phyloP scores from a whole-genome alignment of 2,888 invertebrate genomes.

The Plagodis pulveraria region DNA sequence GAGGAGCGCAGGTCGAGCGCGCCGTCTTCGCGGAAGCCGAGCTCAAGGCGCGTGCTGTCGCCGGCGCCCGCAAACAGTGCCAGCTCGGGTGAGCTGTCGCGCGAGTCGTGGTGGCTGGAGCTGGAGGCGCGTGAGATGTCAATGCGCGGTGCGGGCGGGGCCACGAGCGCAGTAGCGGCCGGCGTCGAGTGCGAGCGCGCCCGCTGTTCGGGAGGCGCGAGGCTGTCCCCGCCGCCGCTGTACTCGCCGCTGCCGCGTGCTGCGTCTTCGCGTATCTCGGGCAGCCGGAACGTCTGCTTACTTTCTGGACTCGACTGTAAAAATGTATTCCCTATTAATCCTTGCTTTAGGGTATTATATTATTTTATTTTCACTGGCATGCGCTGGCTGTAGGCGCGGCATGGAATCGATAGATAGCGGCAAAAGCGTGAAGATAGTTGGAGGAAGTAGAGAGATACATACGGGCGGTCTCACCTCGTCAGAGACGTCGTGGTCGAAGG shows the following conservation, averaged over 20 bases:
- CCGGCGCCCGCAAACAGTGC: conserved; percentile 88
- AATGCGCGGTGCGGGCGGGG: conserved; percentile 92
- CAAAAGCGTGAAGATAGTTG: conserved; percentile 53
- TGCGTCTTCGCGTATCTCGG: conserved; percentile 75
- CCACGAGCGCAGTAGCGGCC: conserved; percentile 67
- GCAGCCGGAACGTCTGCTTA: conserved; percentile 82
- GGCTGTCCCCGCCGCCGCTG: conserved; percentile 32
- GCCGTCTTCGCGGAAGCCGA: conserved; percentile 90
- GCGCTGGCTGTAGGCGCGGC: no score
- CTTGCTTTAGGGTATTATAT: no score
- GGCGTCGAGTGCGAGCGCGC: conserved; percentile 76
- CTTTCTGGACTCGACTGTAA: conserved; percentile 86
- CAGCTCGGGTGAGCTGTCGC: conserved; percentile 93
- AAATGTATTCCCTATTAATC: conserved; percentile 7
- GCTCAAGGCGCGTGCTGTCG: conserved; percentile 58
- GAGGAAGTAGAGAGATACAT: conserved; percentile 73
- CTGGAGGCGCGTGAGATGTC: conserved; percentile 96
- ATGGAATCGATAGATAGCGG: not conserved
- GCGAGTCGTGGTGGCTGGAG: conserved; percentile 94
- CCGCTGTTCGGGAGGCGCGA: conserved; percentile 64
- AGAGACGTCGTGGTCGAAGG: conserved; percentile 94
- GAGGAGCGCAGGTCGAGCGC: conserved; percentile 94
- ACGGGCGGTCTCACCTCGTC: conserved; percentile 88
- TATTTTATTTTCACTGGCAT: no score
- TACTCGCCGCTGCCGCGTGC: conserved; percentile 28